Evolutionary conservation across 2,113 vertebrate genomes (phyloP).

Genomic region (Bungarus multicinctus): DNA sequence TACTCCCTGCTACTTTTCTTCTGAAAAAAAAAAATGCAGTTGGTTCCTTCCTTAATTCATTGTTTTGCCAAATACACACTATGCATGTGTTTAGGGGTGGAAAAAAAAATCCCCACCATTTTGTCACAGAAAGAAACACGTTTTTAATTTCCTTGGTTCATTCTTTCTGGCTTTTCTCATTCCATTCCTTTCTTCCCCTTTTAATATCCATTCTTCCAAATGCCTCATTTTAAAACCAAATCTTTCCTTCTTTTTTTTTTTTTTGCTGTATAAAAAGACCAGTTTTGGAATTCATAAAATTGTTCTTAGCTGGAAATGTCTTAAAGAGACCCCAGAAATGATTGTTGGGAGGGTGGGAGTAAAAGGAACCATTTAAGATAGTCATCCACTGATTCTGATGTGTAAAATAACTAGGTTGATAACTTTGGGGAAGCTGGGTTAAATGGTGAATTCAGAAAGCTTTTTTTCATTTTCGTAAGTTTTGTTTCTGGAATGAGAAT

Average conservation of each 20-base stretch:
- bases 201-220: background rate
- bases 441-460: background rate
- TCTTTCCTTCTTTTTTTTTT: background rate
- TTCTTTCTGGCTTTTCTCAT: background rate
- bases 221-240: background rate
- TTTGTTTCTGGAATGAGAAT: background rate
- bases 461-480: background rate
- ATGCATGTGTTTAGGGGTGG: background rate
- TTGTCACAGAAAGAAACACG: background rate
- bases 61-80: background rate
- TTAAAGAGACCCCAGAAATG: background rate
- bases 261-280: background rate
- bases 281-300: background rate
- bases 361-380: background rate
- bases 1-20: background rate
- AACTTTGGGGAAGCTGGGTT: background rate
- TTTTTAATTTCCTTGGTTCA: background rate
- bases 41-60: slow-evolving; percentile 10
- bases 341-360: background rate
- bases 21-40: slow-evolving; percentile 2
- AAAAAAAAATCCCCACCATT: background rate
- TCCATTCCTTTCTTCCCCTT: background rate
- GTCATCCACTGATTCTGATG: background rate
- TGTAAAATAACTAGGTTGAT: background rate
- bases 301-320: background rate